Conservation (phyloP, 2,113 vertebrate genomes). For the Odocoileus hemionus region DNA sequence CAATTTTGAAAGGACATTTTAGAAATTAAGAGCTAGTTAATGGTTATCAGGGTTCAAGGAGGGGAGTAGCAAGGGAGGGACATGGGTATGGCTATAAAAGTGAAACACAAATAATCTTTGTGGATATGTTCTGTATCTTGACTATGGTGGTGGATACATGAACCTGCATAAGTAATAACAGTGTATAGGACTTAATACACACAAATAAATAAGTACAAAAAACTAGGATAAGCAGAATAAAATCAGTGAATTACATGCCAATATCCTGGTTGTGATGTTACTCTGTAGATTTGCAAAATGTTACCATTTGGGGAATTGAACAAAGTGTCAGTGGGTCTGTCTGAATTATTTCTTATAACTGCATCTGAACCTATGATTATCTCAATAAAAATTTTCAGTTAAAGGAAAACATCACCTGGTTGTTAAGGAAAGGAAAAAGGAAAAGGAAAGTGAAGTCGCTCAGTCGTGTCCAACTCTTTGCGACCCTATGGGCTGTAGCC, state of each 20-base stretch:
- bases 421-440: background rate
- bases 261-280: background rate
- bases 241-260: background rate
- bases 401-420: background rate
- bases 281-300: background rate
- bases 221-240: background rate
- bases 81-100: background rate
- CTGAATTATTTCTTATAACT: background rate
- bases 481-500: background rate
- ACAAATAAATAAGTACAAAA: background rate
- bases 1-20: constrained; percentile 25
- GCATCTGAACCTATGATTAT: background rate
- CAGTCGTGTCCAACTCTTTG: background rate
- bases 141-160: background rate
- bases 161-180: background rate
- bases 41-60: background rate
- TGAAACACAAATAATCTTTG: background rate
- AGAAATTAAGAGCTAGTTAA: background rate
- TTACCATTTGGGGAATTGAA: background rate
- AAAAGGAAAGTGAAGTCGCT: background rate
- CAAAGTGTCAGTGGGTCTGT: background rate
- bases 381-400: background rate
- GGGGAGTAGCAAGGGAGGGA: background rate
- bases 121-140: background rate
- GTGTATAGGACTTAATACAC: background rate